Base-by-base conservation (phyloP, 2,113 vertebrate genomes). In the Phrynosoma blainvillii region DNA sequence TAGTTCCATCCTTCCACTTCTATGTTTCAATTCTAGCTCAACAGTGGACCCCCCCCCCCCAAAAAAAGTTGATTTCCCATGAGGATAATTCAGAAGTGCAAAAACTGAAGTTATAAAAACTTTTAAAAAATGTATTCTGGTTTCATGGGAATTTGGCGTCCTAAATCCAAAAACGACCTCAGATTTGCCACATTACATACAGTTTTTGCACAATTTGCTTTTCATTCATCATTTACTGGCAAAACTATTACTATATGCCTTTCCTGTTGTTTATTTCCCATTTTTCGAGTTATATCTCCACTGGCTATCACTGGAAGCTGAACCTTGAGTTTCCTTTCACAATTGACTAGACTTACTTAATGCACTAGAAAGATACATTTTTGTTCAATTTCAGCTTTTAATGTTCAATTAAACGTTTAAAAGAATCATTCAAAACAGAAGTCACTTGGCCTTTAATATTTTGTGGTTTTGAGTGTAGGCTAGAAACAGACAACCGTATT, bases 201-300 rank as follows among this genome's bases (percentile, higher is more conserved):
- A 47, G 47, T 47, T 47, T 47, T 47, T 47, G 47, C 47, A 47
- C 47, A 47, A 47, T 6, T 47, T 47, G 47, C 47, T 5, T 62
- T 59, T 18, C 59, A 62, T 62, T 62, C 59, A 62, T 62, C 14
- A 62, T 62, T 75, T 86, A 90, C 66, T 89, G 84, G 74, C 89
- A 91, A 90, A 92, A 93, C 79, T 11, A 1, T 80, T 96, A 89
- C 78, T 85, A 85, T 47, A 7, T 86, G 40, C 90, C 85, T 14
- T 85, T 80, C 93, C 52, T 88, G 10, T 71, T 71, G 30, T n/a
- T n/a, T 30, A 71, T 92, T 93, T 88, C 54, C 94, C 79, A 68
- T 92, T 79, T 88, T 90, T 74, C 68, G 85, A 92, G 76, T 40
- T 90, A 88, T 89, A 88, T 74, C 89, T 92, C 12, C 13, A 62